Evolutionary conservation across 2,797 vertebrate species (phyloP).

Genomic region (Acipenser transmontanus): DNA sequence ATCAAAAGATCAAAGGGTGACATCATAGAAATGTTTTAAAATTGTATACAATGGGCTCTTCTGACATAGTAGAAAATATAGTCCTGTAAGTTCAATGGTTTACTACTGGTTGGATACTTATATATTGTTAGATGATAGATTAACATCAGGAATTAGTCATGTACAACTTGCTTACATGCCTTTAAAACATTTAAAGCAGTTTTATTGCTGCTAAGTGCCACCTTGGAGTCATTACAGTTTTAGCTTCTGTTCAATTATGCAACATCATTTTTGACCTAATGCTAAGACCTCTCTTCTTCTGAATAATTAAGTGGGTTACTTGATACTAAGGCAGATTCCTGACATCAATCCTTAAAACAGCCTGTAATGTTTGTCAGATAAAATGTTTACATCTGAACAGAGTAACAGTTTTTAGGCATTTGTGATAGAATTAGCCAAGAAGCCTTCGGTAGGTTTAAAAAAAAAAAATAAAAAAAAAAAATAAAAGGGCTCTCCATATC

Average conservation of each 20-base stretch:
- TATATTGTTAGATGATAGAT: slow-evolving; percentile 11
- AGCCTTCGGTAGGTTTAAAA: too few relatives aligned
- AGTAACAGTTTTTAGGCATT: neutral
- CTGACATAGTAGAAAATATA: too few relatives aligned
- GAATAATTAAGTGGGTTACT: slow-evolving; percentile 5
- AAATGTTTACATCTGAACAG: slow-evolving; percentile 3
- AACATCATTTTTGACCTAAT: slow-evolving; percentile 43
- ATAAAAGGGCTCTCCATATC: too few relatives aligned
- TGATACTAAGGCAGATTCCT: neutral
- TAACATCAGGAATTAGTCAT: slow-evolving; percentile 11
- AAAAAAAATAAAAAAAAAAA: too few relatives aligned
- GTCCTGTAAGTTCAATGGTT: neutral
- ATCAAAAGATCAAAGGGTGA: too few relatives aligned
- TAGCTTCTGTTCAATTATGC: slow-evolving; percentile 42
- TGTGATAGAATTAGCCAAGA: too few relatives aligned
- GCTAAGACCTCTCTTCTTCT: slow-evolving; percentile 29
- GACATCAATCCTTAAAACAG: neutral
- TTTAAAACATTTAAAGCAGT: slow-evolving; percentile 23
- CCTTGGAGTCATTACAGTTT: slow-evolving; percentile 36
- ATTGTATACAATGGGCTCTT: too few relatives aligned
- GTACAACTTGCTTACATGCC: slow-evolving; percentile 10
- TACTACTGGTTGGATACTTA: neutral
- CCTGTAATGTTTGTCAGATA: neutral
- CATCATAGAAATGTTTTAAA: too few relatives aligned
- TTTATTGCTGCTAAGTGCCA: slow-evolving; percentile 38